Evolutionary conservation across 1,140 invertebrate species (phyloP).

Genomic region (Globodera ellingtonae): DNA sequence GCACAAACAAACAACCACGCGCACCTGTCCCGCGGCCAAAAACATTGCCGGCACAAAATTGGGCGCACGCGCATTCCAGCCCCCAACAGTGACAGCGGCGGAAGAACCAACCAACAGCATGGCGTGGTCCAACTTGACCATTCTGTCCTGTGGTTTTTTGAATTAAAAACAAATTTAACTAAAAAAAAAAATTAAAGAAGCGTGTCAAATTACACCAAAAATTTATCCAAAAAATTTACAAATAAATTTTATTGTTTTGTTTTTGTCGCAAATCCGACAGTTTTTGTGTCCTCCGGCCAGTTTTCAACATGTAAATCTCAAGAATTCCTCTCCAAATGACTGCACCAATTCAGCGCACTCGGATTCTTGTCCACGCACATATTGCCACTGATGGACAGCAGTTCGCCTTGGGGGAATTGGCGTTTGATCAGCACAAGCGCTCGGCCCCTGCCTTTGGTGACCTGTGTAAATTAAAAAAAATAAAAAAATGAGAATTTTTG

Average conservation of each 20-base stretch:
- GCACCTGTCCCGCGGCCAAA: constrained; percentile 88
- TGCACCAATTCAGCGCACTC: constrained; percentile 89
- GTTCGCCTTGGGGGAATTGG: constrained; percentile 78
- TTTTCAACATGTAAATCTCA: no score
- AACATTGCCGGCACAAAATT: constrained; percentile 98
- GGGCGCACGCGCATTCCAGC: constrained; percentile 94
- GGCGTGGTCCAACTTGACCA: constrained; percentile 86
- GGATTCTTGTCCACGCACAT: constrained; percentile 98
- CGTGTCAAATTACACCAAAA: no score
- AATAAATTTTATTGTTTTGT: no score
- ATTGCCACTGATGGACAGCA: constrained; percentile 92
- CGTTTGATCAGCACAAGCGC: constrained; percentile 50
- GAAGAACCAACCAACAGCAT: constrained; percentile 95
- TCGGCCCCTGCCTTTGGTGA: constrained; percentile 38
- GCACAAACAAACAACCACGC: no score
- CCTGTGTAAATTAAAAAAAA: neutral
- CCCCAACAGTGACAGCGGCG: constrained; percentile 87
- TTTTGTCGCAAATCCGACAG: no score
- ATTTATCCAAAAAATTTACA: no score
- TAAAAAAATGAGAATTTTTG: no score
- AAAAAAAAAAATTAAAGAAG: constrained; percentile 24
- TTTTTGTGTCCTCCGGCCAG: no score
- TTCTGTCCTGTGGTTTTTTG: constrained; percentile 67
- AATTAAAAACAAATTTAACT: constrained; percentile 63
- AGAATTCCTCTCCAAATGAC: no score